A percentile compares a stretch with the other conserved stretches of the same genome.
phyloP scores from a whole-genome alignment of 2,888 invertebrate genomes.

The Euphydryas editha region DNA sequence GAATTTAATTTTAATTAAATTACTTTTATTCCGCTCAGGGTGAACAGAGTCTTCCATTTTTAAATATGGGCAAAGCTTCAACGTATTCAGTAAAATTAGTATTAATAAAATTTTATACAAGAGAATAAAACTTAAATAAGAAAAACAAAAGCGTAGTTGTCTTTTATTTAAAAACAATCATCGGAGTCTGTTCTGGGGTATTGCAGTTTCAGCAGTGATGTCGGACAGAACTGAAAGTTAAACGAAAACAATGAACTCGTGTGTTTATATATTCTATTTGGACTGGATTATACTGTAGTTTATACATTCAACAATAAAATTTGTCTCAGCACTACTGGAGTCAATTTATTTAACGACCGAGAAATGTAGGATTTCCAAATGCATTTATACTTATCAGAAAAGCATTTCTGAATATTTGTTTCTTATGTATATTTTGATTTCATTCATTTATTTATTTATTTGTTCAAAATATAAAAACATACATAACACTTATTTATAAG shows the following conservation, averaged over 20 bases:
- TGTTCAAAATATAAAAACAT: too few relatives aligned
- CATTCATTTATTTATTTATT: neutral
- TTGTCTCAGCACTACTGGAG: slow-evolving; percentile 2
- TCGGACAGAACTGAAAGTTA: slow-evolving; percentile 43
- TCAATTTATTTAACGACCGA: neutral
- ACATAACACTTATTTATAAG: too few relatives aligned
- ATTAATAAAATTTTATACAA: neutral
- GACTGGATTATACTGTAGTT: slow-evolving; percentile 20
- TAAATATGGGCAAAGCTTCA: too few relatives aligned
- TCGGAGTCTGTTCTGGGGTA: slow-evolving; percentile 1
- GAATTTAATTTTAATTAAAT: neutral
- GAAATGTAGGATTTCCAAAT: too few relatives aligned
- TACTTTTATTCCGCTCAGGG: neutral
- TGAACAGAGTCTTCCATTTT: too few relatives aligned
- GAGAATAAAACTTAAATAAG: neutral
- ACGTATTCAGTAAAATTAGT: too few relatives aligned
- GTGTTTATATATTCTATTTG: slow-evolving; percentile 44
- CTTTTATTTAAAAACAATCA: neutral
- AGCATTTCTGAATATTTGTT: too few relatives aligned
- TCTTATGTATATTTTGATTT: too few relatives aligned
- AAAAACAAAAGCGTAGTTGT: neutral
- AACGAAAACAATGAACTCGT: slow-evolving; percentile 52
- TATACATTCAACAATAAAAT: neutral
- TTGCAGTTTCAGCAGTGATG: slow-evolving; percentile 27
- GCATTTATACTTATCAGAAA: too few relatives aligned